These are phyloP conservation scores for Lasioglossum oenotherae DNA, from an alignment of 2,888 invertebrate genomes.

Conservation along the genomic window DNA sequence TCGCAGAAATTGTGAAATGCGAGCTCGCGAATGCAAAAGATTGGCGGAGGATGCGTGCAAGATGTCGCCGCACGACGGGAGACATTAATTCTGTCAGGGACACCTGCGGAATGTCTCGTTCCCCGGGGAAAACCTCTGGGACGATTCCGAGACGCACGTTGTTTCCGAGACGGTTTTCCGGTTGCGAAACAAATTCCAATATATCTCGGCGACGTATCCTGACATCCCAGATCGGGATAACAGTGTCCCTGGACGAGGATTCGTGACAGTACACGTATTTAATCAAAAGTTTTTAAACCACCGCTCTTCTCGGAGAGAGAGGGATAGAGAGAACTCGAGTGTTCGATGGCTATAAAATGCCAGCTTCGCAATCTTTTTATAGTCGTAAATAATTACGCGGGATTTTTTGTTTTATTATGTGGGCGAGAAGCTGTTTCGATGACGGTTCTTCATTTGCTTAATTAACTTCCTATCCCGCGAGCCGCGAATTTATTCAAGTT, in stretches of 20 bases:
- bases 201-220: background rate
- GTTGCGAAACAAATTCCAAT: slow-evolving; percentile 25
- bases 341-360: background rate
- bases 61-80: background rate
- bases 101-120: background rate
- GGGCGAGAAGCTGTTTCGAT: background rate
- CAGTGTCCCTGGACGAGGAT: background rate
- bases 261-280: slow-evolving; percentile 13
- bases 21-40: background rate
- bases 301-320: background rate
- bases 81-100: slow-evolving; percentile 19
- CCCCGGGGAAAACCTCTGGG: background rate
- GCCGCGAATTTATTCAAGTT: background rate
- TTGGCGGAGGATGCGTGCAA: slow-evolving; percentile 4
- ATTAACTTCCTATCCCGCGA: background rate
- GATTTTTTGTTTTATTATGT: background rate
- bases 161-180: background rate
- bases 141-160: background rate
- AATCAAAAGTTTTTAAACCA: slow-evolving; percentile 10
- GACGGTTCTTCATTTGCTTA: background rate
- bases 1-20: background rate
- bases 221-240: background rate
- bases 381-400: background rate
- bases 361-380: background rate
- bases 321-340: background rate